Base-by-base conservation (phyloP, 2,888 invertebrate genomes). In the Junonia oenone region DNA sequence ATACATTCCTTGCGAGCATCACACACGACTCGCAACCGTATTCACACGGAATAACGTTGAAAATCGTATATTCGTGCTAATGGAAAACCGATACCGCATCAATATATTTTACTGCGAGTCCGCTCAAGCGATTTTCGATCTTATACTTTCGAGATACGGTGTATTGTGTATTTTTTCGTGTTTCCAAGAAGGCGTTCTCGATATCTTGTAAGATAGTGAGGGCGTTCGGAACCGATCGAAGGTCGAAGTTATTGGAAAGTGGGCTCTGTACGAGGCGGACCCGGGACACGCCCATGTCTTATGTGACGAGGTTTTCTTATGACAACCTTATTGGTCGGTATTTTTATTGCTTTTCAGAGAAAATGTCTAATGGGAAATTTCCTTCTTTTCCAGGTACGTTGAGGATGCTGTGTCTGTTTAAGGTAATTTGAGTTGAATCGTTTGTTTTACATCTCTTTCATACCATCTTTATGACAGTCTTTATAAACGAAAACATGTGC, bases 21-120 rank as follows among this genome's bases (percentile, higher is more conserved):
- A 73, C 84, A 81, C 63, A 71, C 77, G 74, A 86, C 64, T 71
- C 63, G 59, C 57, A 59, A 68, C 75, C 69, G 66, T 83, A 73
- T 50, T 0, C 1, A 2, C 0, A 11, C 0, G 35, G 0, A 5
- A 64, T 71, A 85, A 55, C 70, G 83, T 70, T 61, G 68, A 76
- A 45, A 68, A 73, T 82, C 63, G 66, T 60, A 62, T 63, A 69
- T 35, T 57, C 13, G 48, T 35, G 46, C 68, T 88, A 90, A 90
- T 90, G 90, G 90, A 90, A 89, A 90, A 90, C 90, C 90, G 83
- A 90, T 90, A 90, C 72, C 80, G 77, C 90, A 88, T 90, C 89
- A 90, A 90, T 90, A 90, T 82, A 82, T 89, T 89, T 85, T 76
- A 85, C 83, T 72, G 71, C 71, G 65, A 61, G 62, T 56, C 61